Evolutionary conservation across 2,797 vertebrate species (phyloP), one percentile per base, ranked within the genome.

Genomic region (Todus mexicanus): DNA sequence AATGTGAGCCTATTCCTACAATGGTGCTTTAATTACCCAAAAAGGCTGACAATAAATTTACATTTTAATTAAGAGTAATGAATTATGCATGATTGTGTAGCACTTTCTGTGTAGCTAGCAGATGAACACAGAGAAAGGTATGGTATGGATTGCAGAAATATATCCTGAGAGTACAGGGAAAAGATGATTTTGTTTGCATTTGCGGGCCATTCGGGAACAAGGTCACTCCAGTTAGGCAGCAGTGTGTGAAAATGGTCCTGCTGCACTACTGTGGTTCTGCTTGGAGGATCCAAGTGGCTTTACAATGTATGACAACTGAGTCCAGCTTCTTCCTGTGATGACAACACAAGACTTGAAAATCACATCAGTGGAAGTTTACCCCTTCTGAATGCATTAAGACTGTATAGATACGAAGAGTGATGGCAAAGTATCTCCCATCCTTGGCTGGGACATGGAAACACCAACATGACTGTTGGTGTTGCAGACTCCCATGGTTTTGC

Each of bases 11-110:
- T 37, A 26, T 89, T 93, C 81, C 68, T 86, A 59, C 70, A 80
- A 69, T 22, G 29, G 63, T 31, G 78, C 27, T 93, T 94, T 91
- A 93, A 95, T 96, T 87, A 83, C 82, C n/a, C 26, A 13, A 87
- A 93, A 92, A 94, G 37, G 43, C 65, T 90, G 91, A 80, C 20
- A 23, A 87, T 47, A 60, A 68, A 86, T 96, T 92, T 93, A 94
- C 86, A 94, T 96, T 96, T 96, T 96, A 93, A 97, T 95, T 95
- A 87, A 94, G 80, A 89, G 53, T 33, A 85, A 96, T 91, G 88
- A 96, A 94, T 95, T 93, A 94, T 89, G 42, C 71, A 83, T 92
- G 92, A 91, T 7, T 54, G 53, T 45, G 29, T 54, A 69, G 47
- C 31, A 40, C 19, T 57, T 61, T 92, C 56, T 75, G 15, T 43